Base-by-base conservation (phyloP, 2,113 vertebrate species). In the Eupsittula cactorum region DNA sequence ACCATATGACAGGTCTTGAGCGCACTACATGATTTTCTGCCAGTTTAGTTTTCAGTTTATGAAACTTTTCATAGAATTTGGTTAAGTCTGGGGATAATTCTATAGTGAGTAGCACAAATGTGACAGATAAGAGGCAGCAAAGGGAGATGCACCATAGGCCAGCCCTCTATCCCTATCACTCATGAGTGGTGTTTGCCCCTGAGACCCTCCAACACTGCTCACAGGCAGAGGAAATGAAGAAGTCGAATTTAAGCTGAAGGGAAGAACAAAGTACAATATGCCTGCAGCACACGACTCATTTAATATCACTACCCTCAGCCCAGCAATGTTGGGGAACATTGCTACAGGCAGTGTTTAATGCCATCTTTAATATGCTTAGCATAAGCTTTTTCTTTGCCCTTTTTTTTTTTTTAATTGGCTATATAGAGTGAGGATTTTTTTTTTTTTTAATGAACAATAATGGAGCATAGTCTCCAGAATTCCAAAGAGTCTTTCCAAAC, bases 231-330 rank as follows among this genome's bases (percentile, higher is more conserved):
- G 47, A 71, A 93, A 92, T 49, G 25, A 53, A 57, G 53, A 92
- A 83, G 70, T 2, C n/a, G 74, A 52, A 79, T 73, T 87, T 17
- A 29, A 55, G 50, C 73, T 88, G 71, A 92, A 88, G 64, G 86
- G 46, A 81, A 74, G 71, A 93, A 94, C 53, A 74, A 92, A 90
- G 76, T 14, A 80, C 59, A 80, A 52, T 25, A 44, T 0, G 44
- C 95, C 94, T 91, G 71, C 63, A 96, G 94, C 82, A 70, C 82
- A 79, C 27, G n/a, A 74, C 59, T 94, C 64, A 29, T 23, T 69
- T 88, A 37, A 8, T 57, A 82, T 63, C 76, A 17, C 44, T 77
- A 57, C 50, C 95, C 63, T 28, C 55, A 35, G 76, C 92, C 53
- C 88, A 93, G 70, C 14, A 62, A 8, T 44, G 82, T 9, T 83